phyloP scores from a whole-genome alignment of 2,888 invertebrate species.

The Andrena trimmerana region DNA sequence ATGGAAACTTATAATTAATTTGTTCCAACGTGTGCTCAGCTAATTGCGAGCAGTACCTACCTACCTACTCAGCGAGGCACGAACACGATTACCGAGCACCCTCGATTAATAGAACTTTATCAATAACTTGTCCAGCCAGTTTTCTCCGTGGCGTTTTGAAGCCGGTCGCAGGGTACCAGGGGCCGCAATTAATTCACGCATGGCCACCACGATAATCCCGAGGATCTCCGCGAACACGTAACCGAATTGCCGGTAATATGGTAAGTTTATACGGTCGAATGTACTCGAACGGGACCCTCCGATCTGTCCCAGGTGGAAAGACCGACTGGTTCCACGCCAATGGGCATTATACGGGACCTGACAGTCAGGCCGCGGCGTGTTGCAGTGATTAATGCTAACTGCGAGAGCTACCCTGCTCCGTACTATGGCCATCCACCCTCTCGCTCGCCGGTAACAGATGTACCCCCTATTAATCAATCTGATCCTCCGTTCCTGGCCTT shows the following conservation, averaged over 20 bases:
- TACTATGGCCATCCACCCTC: constrained; percentile 81
- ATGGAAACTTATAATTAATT: background rate
- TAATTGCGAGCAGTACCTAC: background rate
- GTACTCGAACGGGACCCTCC: constrained; percentile 67
- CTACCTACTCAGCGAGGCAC: too few relatives aligned
- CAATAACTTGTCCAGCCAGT: constrained; percentile 15
- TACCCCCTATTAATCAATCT: constrained; percentile 84
- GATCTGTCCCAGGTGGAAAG: constrained; percentile 74
- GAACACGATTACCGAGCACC: constrained; percentile 9
- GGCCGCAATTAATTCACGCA: constrained; percentile 53
- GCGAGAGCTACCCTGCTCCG: constrained; percentile 78
- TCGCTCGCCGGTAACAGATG: constrained; percentile 83
- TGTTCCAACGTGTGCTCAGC: background rate
- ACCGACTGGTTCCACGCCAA: constrained; percentile 71
- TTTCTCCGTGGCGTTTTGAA: background rate
- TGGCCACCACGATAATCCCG: constrained; percentile 50
- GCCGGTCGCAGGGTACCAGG: constrained; percentile 14
- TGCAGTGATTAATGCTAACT: constrained; percentile 84
- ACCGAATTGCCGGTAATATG: constrained; percentile 62
- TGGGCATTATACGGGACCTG: constrained; percentile 81
- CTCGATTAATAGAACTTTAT: background rate
- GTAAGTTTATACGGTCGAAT: constrained; percentile 68
- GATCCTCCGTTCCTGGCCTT: constrained; percentile 74
- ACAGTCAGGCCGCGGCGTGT: constrained; percentile 81
- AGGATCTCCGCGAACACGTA: constrained; percentile 56